Conservation (phyloP, 2,797 vertebrate species). For the Poecile montanus region DNA sequence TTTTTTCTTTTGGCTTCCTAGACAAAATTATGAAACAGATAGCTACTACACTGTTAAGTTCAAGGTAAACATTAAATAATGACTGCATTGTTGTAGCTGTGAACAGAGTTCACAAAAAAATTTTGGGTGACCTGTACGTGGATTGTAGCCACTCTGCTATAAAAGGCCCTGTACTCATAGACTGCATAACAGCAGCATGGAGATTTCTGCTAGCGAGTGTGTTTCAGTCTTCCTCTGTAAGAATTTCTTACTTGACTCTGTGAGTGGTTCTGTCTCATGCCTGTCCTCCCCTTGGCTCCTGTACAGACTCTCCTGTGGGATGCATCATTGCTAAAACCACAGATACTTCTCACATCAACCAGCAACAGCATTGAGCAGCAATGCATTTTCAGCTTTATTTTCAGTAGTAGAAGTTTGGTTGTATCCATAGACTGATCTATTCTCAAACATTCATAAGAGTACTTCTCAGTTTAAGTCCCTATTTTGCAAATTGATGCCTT, state of each 20-base stretch:
- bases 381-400: background rate
- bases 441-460: background rate
- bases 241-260: background rate
- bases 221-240: background rate
- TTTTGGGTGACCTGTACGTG: background rate
- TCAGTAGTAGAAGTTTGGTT: background rate
- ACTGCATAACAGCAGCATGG: background rate
- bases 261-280: background rate
- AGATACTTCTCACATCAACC: background rate
- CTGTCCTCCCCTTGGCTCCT: background rate
- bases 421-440: background rate
- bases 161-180: background rate
- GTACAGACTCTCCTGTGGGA: background rate
- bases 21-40: background rate
- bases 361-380: background rate
- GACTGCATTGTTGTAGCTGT: background rate
- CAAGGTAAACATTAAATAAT: background rate
- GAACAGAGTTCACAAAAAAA: background rate
- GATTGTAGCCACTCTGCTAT: background rate
- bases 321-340: background rate
- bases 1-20: background rate
- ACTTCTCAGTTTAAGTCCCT: background rate
- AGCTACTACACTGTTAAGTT: background rate
- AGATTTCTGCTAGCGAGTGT: background rate
- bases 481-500: background rate